Conservation (phyloP, 2,888 invertebrate genomes). For the Troglohyphantes excavatus region DNA sequence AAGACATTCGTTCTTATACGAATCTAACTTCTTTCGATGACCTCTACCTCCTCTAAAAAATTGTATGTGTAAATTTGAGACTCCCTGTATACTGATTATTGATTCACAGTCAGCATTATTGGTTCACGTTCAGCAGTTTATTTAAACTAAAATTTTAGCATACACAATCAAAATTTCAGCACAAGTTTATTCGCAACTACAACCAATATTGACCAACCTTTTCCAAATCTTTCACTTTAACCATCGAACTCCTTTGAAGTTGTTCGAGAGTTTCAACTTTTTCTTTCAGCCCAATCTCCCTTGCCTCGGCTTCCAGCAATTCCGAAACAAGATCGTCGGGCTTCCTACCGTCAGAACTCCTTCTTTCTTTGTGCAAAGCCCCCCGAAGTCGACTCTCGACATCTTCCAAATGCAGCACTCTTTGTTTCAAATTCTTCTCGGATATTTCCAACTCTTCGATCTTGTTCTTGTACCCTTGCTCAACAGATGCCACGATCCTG, state of each 20-base stretch:
- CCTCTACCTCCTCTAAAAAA: no score
- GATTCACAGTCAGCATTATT: no score
- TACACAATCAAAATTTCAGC: no score
- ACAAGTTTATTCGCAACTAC: not conserved
- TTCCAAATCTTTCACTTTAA: conserved; percentile 71
- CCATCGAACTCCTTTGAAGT: conserved; percentile 55
- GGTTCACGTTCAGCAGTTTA: no score
- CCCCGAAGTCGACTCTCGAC: conserved; percentile 69
- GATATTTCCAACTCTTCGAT: conserved; percentile 78
- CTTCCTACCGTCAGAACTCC: conserved; percentile 62
- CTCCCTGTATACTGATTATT: no score
- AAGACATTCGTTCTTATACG: no score
- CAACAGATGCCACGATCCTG: conserved; percentile 80
- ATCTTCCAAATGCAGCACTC: conserved; percentile 70
- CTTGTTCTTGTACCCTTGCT: conserved; percentile 79
- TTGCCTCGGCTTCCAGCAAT: conserved; percentile 71
- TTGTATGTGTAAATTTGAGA: no score
- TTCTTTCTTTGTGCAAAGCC: conserved; percentile 63
- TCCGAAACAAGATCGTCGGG: conserved; percentile 68
- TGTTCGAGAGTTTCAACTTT: conserved; percentile 65
- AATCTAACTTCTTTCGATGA: no score
- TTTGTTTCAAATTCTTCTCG: conserved; percentile 53
- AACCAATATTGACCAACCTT: conserved; percentile 35
- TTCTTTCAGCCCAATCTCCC: conserved; percentile 73
- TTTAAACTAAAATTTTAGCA: no score